Conservation (phyloP, 2,113 vertebrate species). For the Apodemus speciosus region DNA sequence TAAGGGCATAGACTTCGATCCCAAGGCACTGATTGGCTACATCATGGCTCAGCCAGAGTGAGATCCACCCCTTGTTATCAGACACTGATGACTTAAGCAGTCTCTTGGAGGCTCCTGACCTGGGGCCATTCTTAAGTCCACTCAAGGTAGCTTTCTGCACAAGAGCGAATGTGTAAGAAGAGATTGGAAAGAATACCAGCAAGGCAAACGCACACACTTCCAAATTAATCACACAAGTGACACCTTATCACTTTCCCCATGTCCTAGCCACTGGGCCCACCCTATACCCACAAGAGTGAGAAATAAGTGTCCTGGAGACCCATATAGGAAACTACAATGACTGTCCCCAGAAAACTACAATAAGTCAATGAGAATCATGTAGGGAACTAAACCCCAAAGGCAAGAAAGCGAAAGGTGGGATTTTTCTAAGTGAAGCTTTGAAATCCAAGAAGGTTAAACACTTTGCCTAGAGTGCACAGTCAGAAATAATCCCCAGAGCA, state of each 20-base stretch:
- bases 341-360: neutral
- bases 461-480: neutral
- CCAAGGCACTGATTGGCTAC: neutral
- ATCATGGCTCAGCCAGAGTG: neutral
- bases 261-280: neutral
- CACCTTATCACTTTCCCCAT: neutral
- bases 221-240: neutral
- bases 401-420: neutral
- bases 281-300: neutral
- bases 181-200: neutral
- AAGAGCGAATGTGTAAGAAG: neutral
- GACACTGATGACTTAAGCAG: neutral
- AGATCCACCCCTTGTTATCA: neutral
- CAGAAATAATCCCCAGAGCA: conserved; percentile 22
- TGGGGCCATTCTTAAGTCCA: neutral
- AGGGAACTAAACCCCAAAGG: neutral
- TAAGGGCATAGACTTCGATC: neutral
- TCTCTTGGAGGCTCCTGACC: neutral
- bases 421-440: conserved; percentile 31
- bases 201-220: neutral
- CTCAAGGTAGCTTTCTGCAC: neutral
- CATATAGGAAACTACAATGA: neutral
- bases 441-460: neutral
- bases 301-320: neutral
- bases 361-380: neutral